A percentile compares a stretch with the other conserved stretches of the same genome.
Conservation (phyloP, 2,113 vertebrate species). For the Oreochromis aureus region DNA sequence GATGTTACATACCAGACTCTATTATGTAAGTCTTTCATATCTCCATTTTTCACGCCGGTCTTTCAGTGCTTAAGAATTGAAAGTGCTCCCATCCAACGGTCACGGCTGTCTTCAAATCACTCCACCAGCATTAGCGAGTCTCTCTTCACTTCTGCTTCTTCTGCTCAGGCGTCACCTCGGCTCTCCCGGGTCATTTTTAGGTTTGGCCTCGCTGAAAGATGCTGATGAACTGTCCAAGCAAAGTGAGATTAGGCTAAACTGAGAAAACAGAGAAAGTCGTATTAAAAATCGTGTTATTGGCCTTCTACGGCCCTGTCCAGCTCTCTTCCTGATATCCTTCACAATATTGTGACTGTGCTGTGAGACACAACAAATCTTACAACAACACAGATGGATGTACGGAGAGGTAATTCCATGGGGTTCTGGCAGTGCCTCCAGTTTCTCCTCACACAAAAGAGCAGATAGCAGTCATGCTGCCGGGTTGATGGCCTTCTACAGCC, state of each 20-base stretch:
- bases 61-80: not conserved
- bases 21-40: not conserved
- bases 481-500: not conserved
- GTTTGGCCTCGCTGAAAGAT: conserved; percentile 33
- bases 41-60: not conserved
- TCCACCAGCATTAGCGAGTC: not conserved
- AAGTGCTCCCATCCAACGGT: not conserved
- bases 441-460: not conserved
- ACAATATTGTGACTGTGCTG: not conserved
- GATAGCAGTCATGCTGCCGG: rapidly evolving
- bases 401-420: not conserved
- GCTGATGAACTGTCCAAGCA: conserved; percentile 29
- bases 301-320: not conserved
- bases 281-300: not conserved
- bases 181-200: not conserved
- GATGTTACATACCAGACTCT: not conserved
- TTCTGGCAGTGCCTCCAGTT: not conserved
- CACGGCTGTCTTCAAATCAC: conserved; percentile 11
- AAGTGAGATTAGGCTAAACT: conserved; percentile 10
- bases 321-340: not conserved
- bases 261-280: not conserved
- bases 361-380: not conserved
- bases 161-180: conserved; percentile 11
- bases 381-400: not conserved
- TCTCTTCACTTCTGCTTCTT: not conserved